These are phyloP conservation scores for Entomobrya proxima DNA, from an alignment of 2,888 invertebrate species.

Conservation along the genomic window DNA sequence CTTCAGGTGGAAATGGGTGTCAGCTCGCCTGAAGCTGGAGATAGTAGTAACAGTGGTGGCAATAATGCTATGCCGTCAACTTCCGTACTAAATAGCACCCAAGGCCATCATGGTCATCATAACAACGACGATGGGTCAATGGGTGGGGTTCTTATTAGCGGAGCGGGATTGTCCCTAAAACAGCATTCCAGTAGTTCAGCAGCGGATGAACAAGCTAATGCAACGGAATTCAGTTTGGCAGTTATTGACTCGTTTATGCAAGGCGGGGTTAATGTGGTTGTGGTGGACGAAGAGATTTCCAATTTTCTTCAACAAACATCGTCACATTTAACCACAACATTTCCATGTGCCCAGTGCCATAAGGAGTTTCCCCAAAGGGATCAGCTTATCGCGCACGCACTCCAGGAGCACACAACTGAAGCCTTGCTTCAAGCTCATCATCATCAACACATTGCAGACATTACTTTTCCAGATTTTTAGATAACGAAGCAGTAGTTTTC, in stretches of 20 bases:
- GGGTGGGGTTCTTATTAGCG: not conserved
- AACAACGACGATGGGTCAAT: not conserved
- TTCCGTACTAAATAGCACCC: not conserved
- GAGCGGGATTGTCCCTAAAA: not conserved
- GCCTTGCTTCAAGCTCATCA: constrained; percentile 47
- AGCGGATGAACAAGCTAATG: not conserved
- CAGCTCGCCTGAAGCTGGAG: not conserved
- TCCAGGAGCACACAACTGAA: constrained; percentile 62
- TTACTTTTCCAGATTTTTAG: constrained; percentile 47
- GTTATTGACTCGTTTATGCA: constrained; percentile 53
- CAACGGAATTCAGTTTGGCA: constrained; percentile 34
- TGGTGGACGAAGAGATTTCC: constrained; percentile 43
- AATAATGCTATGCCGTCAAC: not conserved
- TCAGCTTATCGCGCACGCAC: constrained; percentile 64
- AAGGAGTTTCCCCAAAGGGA: constrained; percentile 68
- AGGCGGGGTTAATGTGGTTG: constrained; percentile 47
- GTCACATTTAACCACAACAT: constrained; percentile 25
- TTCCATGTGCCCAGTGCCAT: constrained; percentile 71
- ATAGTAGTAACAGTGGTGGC: not conserved
- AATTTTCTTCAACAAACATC: constrained; percentile 35
- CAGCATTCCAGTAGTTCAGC: not conserved
- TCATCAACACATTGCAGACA: constrained; percentile 61
- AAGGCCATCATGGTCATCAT: not conserved
- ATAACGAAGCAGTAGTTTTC: not conserved
- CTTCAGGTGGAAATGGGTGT: constrained; percentile 29